phyloP scores from a whole-genome alignment of 2,888 invertebrate genomes.

The Cerastis rubricosa region DNA sequence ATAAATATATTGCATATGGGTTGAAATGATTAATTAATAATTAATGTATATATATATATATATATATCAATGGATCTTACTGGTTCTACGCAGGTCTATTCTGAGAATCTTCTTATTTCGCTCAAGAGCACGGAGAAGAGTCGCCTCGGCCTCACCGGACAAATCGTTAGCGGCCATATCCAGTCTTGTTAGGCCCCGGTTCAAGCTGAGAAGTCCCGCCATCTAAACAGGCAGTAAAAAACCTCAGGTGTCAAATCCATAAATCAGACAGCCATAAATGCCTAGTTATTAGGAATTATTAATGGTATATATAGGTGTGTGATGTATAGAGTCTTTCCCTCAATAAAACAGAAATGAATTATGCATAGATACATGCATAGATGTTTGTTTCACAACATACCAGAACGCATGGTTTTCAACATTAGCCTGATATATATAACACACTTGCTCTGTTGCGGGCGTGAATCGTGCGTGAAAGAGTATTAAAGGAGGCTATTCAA shows the following conservation, averaged over 20 bases:
- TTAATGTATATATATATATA: no score
- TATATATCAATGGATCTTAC: constrained; percentile 73
- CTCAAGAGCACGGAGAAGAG: constrained; percentile 83
- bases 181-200: constrained; percentile 88
- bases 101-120: constrained; percentile 81
- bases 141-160: constrained; percentile 89
- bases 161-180: constrained; percentile 91
- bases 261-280: constrained; percentile 22
- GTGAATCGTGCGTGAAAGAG: background rate
- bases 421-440: background rate
- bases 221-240: constrained; percentile 75
- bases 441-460: background rate
- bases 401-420: background rate
- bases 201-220: constrained; percentile 89
- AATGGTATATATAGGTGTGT: constrained; percentile 19
- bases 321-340: constrained; percentile 1
- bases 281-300: constrained; percentile 9
- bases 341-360: constrained; percentile 35
- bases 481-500: background rate
- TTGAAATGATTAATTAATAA: no score
- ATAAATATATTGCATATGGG: no score
- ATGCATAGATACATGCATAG: background rate
- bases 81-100: constrained; percentile 85
- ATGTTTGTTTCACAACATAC: background rate
- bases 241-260: constrained; percentile 40